These are phyloP conservation scores for Nematolebias whitei DNA, from an alignment of 2,113 vertebrate species.

Conservation along the genomic window DNA sequence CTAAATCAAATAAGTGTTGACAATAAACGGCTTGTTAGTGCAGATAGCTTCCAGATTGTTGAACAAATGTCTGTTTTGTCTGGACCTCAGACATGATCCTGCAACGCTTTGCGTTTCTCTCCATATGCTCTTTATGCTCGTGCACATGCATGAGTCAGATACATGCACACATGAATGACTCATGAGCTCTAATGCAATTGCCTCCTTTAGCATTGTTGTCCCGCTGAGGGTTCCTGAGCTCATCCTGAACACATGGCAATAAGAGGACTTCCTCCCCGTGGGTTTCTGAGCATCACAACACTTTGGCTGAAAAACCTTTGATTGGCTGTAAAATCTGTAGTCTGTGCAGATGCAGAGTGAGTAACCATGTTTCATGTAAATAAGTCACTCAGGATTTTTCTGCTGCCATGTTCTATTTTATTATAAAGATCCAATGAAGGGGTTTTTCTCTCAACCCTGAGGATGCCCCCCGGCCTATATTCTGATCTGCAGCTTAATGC, in stretches of 20 bases:
- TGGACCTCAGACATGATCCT: slow-evolving; percentile 9
- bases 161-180: slow-evolving; percentile 42
- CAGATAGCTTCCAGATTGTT: neutral
- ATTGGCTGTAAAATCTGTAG: slow-evolving; percentile 28
- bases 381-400: slow-evolving; percentile 6
- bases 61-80: neutral
- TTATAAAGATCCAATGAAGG: neutral
- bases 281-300: slow-evolving; percentile 17
- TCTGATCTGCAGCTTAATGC: neutral
- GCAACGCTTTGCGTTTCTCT: slow-evolving; percentile 11
- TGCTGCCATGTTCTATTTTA: slow-evolving; percentile 8
- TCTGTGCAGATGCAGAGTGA: slow-evolving; percentile 9
- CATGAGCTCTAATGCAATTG: slow-evolving; percentile 53
- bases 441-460: neutral
- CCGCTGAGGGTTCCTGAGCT: slow-evolving; percentile 2
- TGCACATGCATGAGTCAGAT: slow-evolving; percentile 16
- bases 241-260: slow-evolving; percentile 2
- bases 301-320: slow-evolving; percentile 32
- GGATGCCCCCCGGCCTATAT: neutral
- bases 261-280: slow-evolving; percentile 10
- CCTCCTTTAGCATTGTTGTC: slow-evolving; percentile 33
- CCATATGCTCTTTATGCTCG: slow-evolving; percentile 41
- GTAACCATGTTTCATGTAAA: slow-evolving; percentile 22
- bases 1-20: neutral
- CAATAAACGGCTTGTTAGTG: neutral